Evolutionary conservation across 2,113 vertebrate species (phyloP).

Genomic region (Antidorcas marsupialis): DNA sequence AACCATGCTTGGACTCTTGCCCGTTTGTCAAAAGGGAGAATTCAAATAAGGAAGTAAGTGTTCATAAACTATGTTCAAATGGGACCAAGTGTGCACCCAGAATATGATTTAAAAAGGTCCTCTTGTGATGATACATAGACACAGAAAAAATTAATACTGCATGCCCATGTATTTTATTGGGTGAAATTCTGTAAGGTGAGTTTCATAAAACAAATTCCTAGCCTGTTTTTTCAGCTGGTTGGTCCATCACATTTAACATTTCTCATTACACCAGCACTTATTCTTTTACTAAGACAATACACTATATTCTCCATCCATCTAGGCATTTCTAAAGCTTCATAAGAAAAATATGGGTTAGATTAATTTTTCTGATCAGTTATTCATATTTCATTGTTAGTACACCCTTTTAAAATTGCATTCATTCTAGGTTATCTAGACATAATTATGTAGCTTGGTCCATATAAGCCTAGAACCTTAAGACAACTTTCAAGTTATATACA

Average conservation of each 20-base stretch:
- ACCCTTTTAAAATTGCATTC: not conserved
- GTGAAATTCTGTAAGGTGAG: conserved; percentile 80
- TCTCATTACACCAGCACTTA: conserved; percentile 63
- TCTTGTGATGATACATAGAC: conserved; percentile 71
- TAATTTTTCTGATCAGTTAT: conserved; percentile 18
- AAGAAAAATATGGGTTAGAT: conserved; percentile 65
- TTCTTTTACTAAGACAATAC: conserved; percentile 76
- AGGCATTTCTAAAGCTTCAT: conserved; percentile 67
- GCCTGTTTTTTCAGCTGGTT: conserved; percentile 83
- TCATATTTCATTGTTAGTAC: conserved; percentile 13
- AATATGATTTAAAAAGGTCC: conserved; percentile 69
- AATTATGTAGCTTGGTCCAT: not conserved
- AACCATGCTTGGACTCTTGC: conserved; percentile 56
- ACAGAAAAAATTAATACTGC: conserved; percentile 69
- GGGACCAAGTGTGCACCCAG: conserved; percentile 55
- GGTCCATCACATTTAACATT: conserved; percentile 76
- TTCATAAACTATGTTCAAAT: conserved; percentile 54
- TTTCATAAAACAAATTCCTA: conserved; percentile 79
- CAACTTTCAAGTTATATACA: not conserved
- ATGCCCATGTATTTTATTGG: conserved; percentile 75
- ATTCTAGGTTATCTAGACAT: not conserved
- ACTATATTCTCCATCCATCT: conserved; percentile 68
- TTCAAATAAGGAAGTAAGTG: conserved; percentile 60
- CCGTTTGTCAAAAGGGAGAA: conserved; percentile 56
- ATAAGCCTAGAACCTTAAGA: not conserved